Conservation (phyloP, 2,113 vertebrate species). For the Raja brachyura region DNA sequence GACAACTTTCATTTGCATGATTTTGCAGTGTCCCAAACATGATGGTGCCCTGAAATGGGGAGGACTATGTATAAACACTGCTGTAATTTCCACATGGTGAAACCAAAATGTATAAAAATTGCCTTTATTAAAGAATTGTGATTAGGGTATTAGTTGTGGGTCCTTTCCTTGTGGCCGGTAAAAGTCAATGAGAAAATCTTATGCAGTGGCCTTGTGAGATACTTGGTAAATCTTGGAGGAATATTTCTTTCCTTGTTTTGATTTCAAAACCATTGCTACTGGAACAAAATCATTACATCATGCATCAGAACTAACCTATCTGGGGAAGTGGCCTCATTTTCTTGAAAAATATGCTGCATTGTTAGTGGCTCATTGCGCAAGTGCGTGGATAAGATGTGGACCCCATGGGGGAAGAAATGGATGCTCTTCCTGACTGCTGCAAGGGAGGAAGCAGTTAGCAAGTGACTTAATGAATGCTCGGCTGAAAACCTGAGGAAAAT, state of each 20-base stretch:
- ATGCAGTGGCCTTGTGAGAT: background rate
- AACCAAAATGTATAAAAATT: too few species aligned
- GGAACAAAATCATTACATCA: background rate
- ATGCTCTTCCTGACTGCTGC: background rate
- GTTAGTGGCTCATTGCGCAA: background rate
- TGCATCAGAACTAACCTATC: background rate
- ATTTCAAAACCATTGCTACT: background rate
- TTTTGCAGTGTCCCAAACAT: too few species aligned
- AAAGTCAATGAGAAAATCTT: background rate
- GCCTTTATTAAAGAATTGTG: background rate
- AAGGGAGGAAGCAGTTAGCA: background rate
- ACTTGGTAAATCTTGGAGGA: background rate
- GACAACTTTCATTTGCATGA: too few species aligned
- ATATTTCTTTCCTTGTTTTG: background rate
- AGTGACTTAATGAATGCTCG: background rate
- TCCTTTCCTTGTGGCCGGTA: background rate
- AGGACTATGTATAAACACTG: too few species aligned
- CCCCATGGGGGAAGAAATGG: background rate
- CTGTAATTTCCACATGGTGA: too few species aligned
- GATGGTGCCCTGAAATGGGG: too few species aligned
- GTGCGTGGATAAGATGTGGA: background rate
- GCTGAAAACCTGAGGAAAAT: background rate
- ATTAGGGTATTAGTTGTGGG: background rate
- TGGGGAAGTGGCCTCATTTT: background rate
- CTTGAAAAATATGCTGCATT: conserved; percentile 4